phyloP scores from a whole-genome alignment of 2,888 invertebrate species.

The Syrphus vitripennis region DNA sequence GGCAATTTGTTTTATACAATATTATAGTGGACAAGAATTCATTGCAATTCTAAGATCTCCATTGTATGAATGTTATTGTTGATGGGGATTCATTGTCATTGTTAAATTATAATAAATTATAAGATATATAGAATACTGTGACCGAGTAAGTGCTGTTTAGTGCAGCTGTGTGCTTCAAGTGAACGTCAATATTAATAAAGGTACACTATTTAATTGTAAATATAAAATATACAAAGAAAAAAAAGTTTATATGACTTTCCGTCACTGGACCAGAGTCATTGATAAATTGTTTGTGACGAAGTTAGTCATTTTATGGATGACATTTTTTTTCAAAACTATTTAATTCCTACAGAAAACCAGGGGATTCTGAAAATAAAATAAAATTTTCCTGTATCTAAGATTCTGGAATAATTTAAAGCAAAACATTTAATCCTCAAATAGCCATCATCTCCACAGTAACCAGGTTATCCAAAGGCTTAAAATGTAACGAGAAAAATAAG shows the following conservation, averaged over 20 bases:
- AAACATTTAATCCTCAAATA: neutral
- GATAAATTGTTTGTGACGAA: too few relatives aligned
- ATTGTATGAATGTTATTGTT: slow-evolving; percentile 39
- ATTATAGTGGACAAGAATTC: neutral
- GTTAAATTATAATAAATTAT: slow-evolving; percentile 46
- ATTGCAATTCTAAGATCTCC: slow-evolving; percentile 7
- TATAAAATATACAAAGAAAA: too few relatives aligned
- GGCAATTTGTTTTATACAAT: slow-evolving; percentile 9
- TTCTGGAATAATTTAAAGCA: neutral
- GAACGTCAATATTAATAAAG: slow-evolving; percentile 65
- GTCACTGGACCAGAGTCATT: too few relatives aligned
- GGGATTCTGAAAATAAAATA: too few relatives aligned
- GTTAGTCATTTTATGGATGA: too few relatives aligned
- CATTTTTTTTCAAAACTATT: too few relatives aligned
- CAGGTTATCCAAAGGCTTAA: too few relatives aligned
- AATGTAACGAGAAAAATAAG: neutral
- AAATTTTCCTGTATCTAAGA: too few relatives aligned
- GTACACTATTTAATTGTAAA: slow-evolving; percentile 24
- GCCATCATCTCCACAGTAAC: neutral
- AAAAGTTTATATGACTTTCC: too few relatives aligned
- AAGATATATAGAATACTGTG: neutral
- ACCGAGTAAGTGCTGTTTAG: slow-evolving; percentile 40
- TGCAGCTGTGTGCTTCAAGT: slow-evolving; percentile 50
- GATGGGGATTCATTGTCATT: slow-evolving; percentile 55
- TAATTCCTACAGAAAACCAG: too few relatives aligned